These are phyloP conservation scores for Apodemus agrarius DNA, from an alignment of 2,797 vertebrate species.

Conservation along the genomic window DNA sequence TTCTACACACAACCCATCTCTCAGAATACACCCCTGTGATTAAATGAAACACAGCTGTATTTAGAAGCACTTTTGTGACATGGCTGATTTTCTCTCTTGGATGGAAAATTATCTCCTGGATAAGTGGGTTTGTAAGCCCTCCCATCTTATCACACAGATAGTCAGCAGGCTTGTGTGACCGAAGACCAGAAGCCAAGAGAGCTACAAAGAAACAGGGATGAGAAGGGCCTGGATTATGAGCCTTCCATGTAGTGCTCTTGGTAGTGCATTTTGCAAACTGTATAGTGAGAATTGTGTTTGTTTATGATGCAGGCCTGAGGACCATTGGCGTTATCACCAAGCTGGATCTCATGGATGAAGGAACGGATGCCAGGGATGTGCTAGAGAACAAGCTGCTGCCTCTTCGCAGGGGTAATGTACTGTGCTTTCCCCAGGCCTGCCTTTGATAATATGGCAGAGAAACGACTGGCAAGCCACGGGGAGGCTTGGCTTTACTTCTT, in stretches of 20 bases:
- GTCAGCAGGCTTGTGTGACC: not conserved
- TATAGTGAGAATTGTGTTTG: conserved; percentile 3
- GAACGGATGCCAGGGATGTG: conserved; percentile 93
- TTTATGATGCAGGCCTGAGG: conserved; percentile 89
- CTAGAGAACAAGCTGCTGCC: conserved; percentile 96
- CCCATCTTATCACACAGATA: not conserved
- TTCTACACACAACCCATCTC: not conserved
- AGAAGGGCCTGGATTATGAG: not conserved
- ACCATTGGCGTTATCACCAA: conserved; percentile 97
- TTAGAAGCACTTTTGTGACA: conserved; percentile 5
- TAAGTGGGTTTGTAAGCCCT: not conserved
- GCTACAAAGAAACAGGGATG: not conserved
- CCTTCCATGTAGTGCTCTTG: not conserved
- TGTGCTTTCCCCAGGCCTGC: not conserved
- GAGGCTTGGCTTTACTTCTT: not conserved
- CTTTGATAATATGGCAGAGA: not conserved
- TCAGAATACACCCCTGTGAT: not conserved
- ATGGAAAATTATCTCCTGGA: not conserved
- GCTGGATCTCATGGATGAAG: conserved; percentile 96
- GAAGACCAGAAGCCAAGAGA: not conserved
- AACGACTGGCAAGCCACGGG: not conserved
- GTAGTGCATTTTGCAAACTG: not conserved
- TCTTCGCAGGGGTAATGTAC: conserved; percentile 91
- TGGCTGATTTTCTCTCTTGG: not conserved
- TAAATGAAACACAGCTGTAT: not conserved